A percentile compares a stretch with the other conserved stretches of the same genome.
These are phyloP conservation scores for Vidua macroura DNA, from an alignment of 2,113 vertebrate genomes.

Conservation along the genomic window DNA sequence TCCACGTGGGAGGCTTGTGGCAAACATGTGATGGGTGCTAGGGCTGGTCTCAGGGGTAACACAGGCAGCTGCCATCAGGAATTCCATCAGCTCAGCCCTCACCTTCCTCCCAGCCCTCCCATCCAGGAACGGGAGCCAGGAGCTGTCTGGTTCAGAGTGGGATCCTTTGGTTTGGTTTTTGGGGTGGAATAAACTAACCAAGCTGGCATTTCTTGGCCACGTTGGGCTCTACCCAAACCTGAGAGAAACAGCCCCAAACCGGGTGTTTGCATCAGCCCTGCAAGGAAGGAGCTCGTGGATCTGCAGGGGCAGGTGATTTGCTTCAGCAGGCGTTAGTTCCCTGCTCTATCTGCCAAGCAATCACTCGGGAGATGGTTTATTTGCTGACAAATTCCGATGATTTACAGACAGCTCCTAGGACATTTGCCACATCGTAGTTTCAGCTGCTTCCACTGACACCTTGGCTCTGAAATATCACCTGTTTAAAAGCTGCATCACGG, in stretches of 20 bases:
- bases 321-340: neutral
- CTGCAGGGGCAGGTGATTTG: neutral
- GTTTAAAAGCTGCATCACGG: neutral
- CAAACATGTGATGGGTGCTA: neutral
- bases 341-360: constrained; percentile 28
- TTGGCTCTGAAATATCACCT: constrained; percentile 33
- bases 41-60: neutral
- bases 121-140: accelerated
- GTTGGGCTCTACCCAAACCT: neutral
- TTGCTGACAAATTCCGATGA: constrained; percentile 50
- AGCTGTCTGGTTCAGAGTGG: neutral
- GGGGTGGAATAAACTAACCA: neutral
- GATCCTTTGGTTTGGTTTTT: accelerated
- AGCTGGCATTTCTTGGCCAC: neutral
- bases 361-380: constrained; percentile 24
- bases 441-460: constrained; percentile 38
- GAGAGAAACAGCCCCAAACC: neutral
- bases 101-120: neutral
- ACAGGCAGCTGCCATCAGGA: neutral
- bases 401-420: constrained; percentile 50
- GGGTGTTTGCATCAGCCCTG: neutral
- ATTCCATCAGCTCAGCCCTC: neutral
- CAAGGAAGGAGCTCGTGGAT: neutral
- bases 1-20: accelerated
- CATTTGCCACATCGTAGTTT: constrained; percentile 19